Conservation (phyloP, 2,888 invertebrate genomes). For the Sminthurinus aureus region DNA sequence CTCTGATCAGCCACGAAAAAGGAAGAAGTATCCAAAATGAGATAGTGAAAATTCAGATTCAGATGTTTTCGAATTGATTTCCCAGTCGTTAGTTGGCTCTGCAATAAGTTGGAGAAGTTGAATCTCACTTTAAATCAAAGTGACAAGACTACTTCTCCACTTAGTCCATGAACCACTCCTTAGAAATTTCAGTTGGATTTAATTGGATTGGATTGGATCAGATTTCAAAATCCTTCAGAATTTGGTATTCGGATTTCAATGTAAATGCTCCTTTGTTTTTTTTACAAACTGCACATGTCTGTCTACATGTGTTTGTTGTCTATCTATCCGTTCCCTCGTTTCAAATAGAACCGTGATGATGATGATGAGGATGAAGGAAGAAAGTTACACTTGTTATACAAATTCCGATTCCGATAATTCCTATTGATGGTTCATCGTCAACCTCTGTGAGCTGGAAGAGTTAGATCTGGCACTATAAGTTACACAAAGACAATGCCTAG, state of each 20-base stretch:
- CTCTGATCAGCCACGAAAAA: background rate
- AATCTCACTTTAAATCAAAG: conserved; percentile 74
- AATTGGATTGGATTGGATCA: too few species aligned
- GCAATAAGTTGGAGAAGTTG: conserved; percentile 79
- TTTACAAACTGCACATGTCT: too few species aligned
- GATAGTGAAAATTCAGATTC: too few species aligned
- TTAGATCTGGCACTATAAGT: conserved; percentile 73
- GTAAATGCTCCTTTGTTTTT: too few species aligned
- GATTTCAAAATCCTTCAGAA: background rate
- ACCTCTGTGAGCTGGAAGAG: conserved; percentile 74
- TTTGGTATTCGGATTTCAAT: too few species aligned
- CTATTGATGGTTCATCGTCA: conserved; percentile 28
- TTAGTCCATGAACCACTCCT: conserved; percentile 65
- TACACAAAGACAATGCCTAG: conserved; percentile 66
- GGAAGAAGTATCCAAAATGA: background rate
- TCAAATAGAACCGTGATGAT: background rate
- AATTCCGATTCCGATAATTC: too few species aligned
- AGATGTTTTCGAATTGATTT: too few species aligned
- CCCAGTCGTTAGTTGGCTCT: conserved; percentile 47
- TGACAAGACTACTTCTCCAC: conserved; percentile 74
- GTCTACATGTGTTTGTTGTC: too few species aligned
- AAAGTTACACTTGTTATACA: background rate
- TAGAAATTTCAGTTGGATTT: conserved; percentile 20
- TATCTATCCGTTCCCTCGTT: conserved; percentile 30
- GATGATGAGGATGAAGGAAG: background rate